Percentiles rank a stretch among this genome's conserved stretches.
These are phyloP conservation scores for Haliclystus octoradiatus DNA, from an alignment of 30 jellyfish, hydroid and myxozoan genomes.

Conservation along the genomic window DNA sequence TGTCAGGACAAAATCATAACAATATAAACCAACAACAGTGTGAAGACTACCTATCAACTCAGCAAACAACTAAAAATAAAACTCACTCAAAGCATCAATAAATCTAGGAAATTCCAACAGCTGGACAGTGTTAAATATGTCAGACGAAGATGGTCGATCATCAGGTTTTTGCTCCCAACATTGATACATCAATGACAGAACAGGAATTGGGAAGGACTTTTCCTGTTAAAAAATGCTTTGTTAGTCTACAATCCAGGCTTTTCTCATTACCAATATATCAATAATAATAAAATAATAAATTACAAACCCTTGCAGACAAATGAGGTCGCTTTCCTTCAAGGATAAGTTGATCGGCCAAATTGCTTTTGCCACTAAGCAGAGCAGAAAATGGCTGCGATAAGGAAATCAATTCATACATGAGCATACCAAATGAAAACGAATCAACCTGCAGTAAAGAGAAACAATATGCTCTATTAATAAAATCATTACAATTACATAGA, in stretches of 20 bases:
- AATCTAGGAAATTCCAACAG: slow-evolving; percentile 78
- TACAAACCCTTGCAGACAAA: slow-evolving; percentile 47
- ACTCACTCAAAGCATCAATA: slow-evolving; percentile 69
- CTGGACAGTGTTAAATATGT: slow-evolving; percentile 41
- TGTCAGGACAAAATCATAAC: background rate
- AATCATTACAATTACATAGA: too few relatives aligned
- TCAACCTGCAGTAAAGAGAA: too few relatives aligned
- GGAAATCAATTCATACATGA: slow-evolving; percentile 76
- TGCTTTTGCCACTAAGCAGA: slow-evolving; percentile 27
- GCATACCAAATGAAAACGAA: slow-evolving; percentile 88
- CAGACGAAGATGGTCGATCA: slow-evolving; percentile 82
- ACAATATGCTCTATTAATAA: too few relatives aligned
- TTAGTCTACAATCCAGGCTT: background rate
- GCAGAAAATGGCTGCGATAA: slow-evolving; percentile 66
- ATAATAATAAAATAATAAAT: too few relatives aligned
- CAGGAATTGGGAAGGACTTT: slow-evolving; percentile 60
- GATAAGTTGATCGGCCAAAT: slow-evolving; percentile 42
- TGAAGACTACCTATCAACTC: too few relatives aligned
- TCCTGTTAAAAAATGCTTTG: slow-evolving; percentile 22
- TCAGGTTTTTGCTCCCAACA: slow-evolving; percentile 96
- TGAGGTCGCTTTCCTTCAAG: slow-evolving; percentile 75
- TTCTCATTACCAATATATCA: background rate
- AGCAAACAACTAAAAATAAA: too few relatives aligned
- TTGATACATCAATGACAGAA: slow-evolving; percentile 77
- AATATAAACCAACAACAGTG: background rate